Percentiles rank a stretch among this genome's conserved stretches.
Evolutionary conservation across 92 coral and sea anemone genomes (phyloP).

Genomic region (Pocillopora grandis): DNA sequence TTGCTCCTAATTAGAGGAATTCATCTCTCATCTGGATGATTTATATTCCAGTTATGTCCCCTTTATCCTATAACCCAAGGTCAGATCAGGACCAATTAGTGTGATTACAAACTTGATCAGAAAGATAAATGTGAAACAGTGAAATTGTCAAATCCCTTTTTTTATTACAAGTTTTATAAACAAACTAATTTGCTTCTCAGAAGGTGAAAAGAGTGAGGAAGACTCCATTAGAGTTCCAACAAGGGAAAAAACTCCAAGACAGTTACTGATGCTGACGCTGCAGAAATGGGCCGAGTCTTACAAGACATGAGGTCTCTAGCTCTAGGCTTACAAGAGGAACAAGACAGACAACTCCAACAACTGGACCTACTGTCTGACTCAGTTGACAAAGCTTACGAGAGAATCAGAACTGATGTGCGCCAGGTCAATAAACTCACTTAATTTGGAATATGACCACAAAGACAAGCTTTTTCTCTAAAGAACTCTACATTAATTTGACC

Average conservation of each 20-base stretch:
- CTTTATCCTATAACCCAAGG: too few relatives aligned
- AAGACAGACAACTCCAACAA: constrained; percentile 77
- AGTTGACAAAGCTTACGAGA: constrained; percentile 89
- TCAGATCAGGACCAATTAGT: too few relatives aligned
- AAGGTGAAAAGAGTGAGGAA: background rate
- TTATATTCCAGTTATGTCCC: too few relatives aligned
- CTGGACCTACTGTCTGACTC: constrained; percentile 87
- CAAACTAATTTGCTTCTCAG: background rate
- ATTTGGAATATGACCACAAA: background rate
- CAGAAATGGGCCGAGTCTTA: constrained; percentile 77
- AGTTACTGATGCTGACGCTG: constrained; percentile 86
- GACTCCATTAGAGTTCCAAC: too few relatives aligned
- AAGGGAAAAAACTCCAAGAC: constrained; percentile 18
- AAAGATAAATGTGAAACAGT: too few relatives aligned
- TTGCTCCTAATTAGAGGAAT: too few relatives aligned
- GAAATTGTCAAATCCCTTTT: too few relatives aligned
- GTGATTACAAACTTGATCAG: too few relatives aligned
- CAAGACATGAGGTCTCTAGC: constrained; percentile 85
- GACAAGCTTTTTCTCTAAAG: too few relatives aligned
- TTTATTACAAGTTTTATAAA: too few relatives aligned
- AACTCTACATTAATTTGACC: too few relatives aligned
- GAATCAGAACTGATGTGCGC: constrained; percentile 65
- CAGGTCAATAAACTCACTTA: constrained; percentile 62
- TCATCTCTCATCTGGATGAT: too few relatives aligned
- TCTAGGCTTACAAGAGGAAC: constrained; percentile 87